Evolutionary conservation across 2,113 vertebrate species (phyloP), one percentile per base, ranked within the genome.

Genomic region (Macaca mulatta): DNA sequence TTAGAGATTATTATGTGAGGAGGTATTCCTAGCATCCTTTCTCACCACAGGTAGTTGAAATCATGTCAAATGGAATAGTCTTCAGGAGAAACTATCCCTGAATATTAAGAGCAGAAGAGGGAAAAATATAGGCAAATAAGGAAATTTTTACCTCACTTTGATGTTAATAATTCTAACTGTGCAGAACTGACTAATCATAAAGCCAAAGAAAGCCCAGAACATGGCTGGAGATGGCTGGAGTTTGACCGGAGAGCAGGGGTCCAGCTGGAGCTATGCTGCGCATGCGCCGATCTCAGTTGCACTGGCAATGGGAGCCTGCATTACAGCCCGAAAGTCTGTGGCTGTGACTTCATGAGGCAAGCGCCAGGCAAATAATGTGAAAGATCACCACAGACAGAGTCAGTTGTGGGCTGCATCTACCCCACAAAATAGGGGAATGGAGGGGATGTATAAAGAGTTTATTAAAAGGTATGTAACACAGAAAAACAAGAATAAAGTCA

Each of bases 331-430:
- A 67, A 9, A 14, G 14, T 23, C 40, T 25, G 61, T 4, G 18
- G 22, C 16, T 22, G 0, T 75, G 12, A 14, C 80, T 32, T 74
- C 7, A 14, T 35, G 5, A 72, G 13, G 10, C 27, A 55, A 79
- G 67, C 43, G 13, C 23, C 6, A 52, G 22, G 12, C 35, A 55
- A 82, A 74, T 69, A 13, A 72, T 48, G 20, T 40, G 14, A 89
- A 55, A 1, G 50, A 11, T 16, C 50, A 83, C 52, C 75, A 22
- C 38, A 79, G 38, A 30, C 18, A n/a, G 38, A 92, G 11, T 55
- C 35, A 14, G 1, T 0, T 9, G 23, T 40, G 35, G 32, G 32
- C 55, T 83, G 2, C 1, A 8, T 64, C 10, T 3, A 50, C 10
- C n/a, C 40, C 1, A 8, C 4, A 50, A 80, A n/a, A 22, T 57